A percentile compares a stretch with the other conserved stretches of the same genome.
Evolutionary conservation across 2,113 vertebrate species (phyloP).

Genomic region (Neogobius melanostomus): DNA sequence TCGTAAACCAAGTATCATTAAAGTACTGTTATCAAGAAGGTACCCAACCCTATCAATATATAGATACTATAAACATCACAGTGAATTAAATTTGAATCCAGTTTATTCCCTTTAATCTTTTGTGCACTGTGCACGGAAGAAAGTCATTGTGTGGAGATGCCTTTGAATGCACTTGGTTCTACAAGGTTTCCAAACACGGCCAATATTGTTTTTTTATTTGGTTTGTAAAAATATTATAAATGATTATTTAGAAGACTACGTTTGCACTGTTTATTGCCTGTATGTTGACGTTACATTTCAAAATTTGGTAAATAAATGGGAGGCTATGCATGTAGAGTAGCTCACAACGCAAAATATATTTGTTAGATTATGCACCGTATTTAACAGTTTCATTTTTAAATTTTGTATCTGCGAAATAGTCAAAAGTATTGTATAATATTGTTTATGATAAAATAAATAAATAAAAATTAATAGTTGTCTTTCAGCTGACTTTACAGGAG

Average conservation of each 20-base stretch:
- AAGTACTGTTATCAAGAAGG: too few species aligned
- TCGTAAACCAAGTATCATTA: too few species aligned
- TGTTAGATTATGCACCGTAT: background rate
- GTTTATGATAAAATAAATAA: constrained; percentile 7
- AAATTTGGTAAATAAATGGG: background rate
- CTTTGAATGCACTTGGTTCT: background rate
- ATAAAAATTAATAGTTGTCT: background rate
- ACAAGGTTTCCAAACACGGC: background rate
- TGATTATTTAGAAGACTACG: background rate
- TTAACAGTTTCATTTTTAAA: background rate
- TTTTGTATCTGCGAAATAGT: too few species aligned
- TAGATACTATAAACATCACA: too few species aligned
- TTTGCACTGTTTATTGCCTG: background rate
- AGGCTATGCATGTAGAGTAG: background rate
- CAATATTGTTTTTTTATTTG: constrained; percentile 9
- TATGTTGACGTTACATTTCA: background rate
- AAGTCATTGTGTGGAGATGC: background rate
- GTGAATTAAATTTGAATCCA: background rate
- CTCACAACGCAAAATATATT: background rate
- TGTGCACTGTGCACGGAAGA: background rate
- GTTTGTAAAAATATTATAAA: constrained; percentile 1
- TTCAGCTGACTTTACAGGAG: constrained; percentile 1
- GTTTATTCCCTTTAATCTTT: background rate
- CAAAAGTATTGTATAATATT: too few species aligned
- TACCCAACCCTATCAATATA: too few species aligned